Percentiles rank a stretch among this genome's conserved stretches.
Evolutionary conservation across 2,113 vertebrate species (phyloP).

Genomic region (Crotalus tigris): DNA sequence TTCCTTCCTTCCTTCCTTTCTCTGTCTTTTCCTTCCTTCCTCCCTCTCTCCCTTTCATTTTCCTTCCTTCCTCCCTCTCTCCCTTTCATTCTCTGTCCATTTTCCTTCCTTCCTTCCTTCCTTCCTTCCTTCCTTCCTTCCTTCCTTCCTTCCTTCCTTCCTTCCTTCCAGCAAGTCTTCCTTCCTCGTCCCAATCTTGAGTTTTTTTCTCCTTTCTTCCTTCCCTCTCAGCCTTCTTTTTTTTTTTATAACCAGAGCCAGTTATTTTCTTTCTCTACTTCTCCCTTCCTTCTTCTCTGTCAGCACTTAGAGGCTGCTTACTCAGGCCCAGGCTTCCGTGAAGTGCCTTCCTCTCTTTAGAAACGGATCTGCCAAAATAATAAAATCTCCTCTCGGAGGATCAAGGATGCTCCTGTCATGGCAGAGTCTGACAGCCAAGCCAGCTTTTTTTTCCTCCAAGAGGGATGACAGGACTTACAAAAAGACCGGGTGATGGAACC

Average conservation of each 20-base stretch:
- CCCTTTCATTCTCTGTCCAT: too few relatives aligned
- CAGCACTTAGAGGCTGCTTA: neutral
- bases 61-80: too few relatives aligned
- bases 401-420: conserved; percentile 30
- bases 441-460: conserved; percentile 21
- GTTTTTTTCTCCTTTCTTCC: too few relatives aligned
- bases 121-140: too few relatives aligned
- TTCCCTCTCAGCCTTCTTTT: neutral
- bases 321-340: conserved; percentile 29
- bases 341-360: conserved; percentile 44
- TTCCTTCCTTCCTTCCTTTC: neutral
- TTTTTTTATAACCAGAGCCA: neutral
- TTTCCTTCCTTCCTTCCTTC: too few relatives aligned
- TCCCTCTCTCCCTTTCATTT: too few relatives aligned
- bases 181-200: too few relatives aligned
- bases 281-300: neutral
- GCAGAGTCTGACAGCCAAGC: conserved; percentile 15
- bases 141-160: too few relatives aligned
- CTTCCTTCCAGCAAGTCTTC: too few relatives aligned
- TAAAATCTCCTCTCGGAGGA: conserved; percentile 22
- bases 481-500: neutral
- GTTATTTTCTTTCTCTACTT: neutral
- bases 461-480: conserved; percentile 4
- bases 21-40: neutral
- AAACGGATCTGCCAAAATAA: conserved; percentile 43